Percentiles rank a stretch among this genome's conserved stretches.
Evolutionary conservation across 64 coral and sea anemone genomes (phyloP).

Genomic region (Catalaphyllia jardinei): DNA sequence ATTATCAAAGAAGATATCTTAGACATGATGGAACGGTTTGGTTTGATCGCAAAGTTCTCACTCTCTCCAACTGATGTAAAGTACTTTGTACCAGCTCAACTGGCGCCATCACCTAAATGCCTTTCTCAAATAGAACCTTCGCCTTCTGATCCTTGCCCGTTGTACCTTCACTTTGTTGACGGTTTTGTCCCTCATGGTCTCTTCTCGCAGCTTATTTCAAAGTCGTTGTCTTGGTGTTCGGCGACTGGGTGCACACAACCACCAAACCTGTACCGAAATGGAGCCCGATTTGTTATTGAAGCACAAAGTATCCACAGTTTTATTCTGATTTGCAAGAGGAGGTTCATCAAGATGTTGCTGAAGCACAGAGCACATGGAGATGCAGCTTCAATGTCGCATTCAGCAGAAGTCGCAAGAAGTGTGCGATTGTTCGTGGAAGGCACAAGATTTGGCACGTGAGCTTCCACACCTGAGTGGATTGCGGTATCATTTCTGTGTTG

Average conservation of each 20-base stretch:
- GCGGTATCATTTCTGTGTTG: not conserved
- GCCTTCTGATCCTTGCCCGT: constrained; percentile 2
- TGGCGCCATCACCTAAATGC: constrained; percentile 11
- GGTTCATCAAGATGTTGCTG: constrained; percentile 28
- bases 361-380: not conserved
- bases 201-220: constrained; percentile 16
- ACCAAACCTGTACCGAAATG: constrained; percentile 41
- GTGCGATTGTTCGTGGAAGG: not conserved
- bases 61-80: too few species aligned
- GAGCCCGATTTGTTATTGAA: constrained; percentile 13
- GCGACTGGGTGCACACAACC: not conserved
- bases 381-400: not conserved
- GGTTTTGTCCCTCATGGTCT: constrained; percentile 53
- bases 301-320: not conserved
- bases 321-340: constrained; percentile 3
- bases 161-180: constrained; percentile 37
- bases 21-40: constrained; percentile 51
- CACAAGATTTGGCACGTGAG: not conserved
- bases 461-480: not conserved
- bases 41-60: constrained; percentile 40
- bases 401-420: not conserved
- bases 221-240: constrained; percentile 19
- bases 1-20: constrained; percentile 33
- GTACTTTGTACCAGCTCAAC: constrained; percentile 48
- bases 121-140: not conserved